Evolutionary conservation across 2,888 invertebrate genomes (phyloP).

Genomic region (Microplitis manilae): DNA sequence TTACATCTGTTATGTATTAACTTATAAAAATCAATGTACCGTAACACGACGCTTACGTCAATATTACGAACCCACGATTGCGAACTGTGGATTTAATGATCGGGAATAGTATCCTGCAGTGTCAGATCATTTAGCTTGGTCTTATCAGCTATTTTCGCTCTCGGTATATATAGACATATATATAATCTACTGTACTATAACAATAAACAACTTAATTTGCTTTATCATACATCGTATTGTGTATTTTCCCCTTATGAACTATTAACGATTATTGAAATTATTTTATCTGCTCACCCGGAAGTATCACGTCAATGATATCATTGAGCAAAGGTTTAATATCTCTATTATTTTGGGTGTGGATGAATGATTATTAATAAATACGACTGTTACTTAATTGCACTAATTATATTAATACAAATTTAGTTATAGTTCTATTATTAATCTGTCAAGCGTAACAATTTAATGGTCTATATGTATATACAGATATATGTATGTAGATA

Average conservation of each 20-base stretch:
- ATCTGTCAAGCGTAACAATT: not conserved
- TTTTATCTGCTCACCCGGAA: not conserved
- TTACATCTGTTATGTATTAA: not conserved
- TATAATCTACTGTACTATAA: not conserved
- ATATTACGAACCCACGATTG: not conserved
- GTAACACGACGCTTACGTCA: not conserved
- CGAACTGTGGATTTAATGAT: not conserved
- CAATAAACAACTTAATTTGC: not conserved
- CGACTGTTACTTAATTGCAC: not conserved
- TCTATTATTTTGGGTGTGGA: not conserved
- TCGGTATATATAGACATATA: not conserved
- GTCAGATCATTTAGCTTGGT: not conserved
- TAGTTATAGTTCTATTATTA: not conserved
- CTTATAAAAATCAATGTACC: not conserved
- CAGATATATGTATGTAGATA: not conserved
- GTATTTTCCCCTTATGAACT: not conserved
- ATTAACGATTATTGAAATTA: not conserved
- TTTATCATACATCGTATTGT: not conserved
- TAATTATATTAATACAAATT: not conserved
- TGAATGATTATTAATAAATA: not conserved
- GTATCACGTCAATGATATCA: not conserved
- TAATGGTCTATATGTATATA: not conserved
- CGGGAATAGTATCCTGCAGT: not conserved
- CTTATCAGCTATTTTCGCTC: not conserved
- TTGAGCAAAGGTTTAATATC: not conserved